Evolutionary conservation across 2,113 vertebrate genomes (phyloP).

Genomic region (Cyprinus carpio): DNA sequence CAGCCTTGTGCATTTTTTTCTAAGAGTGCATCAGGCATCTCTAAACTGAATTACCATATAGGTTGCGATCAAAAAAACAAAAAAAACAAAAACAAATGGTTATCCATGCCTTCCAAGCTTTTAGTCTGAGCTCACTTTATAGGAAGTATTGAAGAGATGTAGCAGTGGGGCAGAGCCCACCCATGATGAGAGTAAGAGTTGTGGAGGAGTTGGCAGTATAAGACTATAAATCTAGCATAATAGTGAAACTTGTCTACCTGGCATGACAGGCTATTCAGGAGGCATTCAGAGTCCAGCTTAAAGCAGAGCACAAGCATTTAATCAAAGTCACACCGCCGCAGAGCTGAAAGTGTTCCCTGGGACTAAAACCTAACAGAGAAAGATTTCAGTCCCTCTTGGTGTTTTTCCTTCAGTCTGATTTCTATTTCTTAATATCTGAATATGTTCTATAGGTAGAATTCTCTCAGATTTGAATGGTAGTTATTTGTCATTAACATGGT

Average conservation of each 20-base stretch:
- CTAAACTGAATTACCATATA: background rate
- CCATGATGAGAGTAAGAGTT: slow-evolving; percentile 1
- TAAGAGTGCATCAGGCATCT: background rate
- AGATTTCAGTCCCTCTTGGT: background rate
- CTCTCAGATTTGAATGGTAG: background rate
- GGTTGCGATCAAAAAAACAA: background rate
- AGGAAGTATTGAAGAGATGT: slow-evolving; percentile 27
- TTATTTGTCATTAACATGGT: background rate
- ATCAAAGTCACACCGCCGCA: slow-evolving; percentile 40
- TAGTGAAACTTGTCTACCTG: slow-evolving; percentile 41
- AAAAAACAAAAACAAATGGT: background rate
- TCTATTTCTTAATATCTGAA: background rate
- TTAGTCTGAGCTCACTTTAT: background rate
- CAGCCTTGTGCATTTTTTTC: background rate
- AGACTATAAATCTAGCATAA: slow-evolving; percentile 48
- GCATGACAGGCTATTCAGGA: slow-evolving; percentile 44
- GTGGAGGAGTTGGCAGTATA: slow-evolving; percentile 21
- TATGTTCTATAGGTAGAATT: background rate
- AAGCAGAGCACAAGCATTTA: slow-evolving; percentile 45
- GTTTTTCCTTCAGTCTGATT: background rate
- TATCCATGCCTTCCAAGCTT: background rate
- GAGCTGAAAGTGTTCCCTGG: slow-evolving; percentile 36
- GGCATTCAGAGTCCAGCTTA: slow-evolving; percentile 44
- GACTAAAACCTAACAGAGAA: slow-evolving; percentile 25
- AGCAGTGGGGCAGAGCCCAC: slow-evolving; percentile 14